These are phyloP conservation scores for Diaphora mendica DNA, from an alignment of 2,888 invertebrate species.

Conservation along the genomic window DNA sequence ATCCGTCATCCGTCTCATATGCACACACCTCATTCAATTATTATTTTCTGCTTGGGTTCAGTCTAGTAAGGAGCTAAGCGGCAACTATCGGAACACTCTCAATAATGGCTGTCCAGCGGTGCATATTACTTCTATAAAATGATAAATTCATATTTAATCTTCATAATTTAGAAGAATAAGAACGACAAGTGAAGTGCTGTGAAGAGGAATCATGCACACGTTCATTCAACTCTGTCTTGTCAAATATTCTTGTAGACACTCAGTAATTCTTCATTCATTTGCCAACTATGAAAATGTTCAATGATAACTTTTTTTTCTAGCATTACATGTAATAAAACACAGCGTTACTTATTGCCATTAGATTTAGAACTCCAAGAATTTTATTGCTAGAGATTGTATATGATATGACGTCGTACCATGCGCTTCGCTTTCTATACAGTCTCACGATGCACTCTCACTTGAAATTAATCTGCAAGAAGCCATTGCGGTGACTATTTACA, in stretches of 20 bases:
- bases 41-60: no score
- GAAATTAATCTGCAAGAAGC: conserved; percentile 83
- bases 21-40: not conserved
- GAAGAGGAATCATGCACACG: not conserved
- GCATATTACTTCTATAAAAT: not conserved
- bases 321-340: not conserved
- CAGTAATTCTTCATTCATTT: no score
- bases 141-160: not conserved
- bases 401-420: conserved; percentile 3
- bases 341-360: not conserved
- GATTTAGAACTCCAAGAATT: not conserved
- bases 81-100: not conserved
- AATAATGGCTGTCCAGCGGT: not conserved
- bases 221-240: not conserved
- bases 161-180: not conserved
- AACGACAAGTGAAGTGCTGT: not conserved
- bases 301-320: no score
- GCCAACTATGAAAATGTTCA: no score
- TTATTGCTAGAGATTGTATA: not conserved
- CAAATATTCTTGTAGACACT: not conserved
- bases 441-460: conserved; percentile 73
- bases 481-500: conserved; percentile 82
- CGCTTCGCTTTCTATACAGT: conserved; percentile 56
- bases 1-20: no score
- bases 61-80: no score